phyloP scores from a whole-genome alignment of 2,888 invertebrate genomes.

The Drosophila prostipennis region DNA sequence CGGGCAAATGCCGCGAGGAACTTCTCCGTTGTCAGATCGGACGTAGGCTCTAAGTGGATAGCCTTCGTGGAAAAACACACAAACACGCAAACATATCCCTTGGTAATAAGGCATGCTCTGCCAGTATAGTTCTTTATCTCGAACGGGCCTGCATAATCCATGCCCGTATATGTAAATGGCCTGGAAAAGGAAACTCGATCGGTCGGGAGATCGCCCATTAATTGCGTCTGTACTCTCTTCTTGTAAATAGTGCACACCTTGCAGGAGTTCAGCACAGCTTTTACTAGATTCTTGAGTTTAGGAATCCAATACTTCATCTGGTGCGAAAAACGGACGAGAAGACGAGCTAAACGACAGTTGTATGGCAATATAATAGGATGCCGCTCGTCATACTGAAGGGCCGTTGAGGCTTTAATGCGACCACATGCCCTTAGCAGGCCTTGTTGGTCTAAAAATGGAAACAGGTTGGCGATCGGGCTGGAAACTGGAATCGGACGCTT shows the following conservation, averaged over 20 bases:
- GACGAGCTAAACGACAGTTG: background rate
- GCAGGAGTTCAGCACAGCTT: background rate
- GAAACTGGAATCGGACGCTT: too few relatives aligned
- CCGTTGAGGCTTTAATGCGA: background rate
- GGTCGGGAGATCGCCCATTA: background rate
- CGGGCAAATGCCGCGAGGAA: too few relatives aligned
- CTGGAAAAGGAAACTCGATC: background rate
- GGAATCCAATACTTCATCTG: background rate
- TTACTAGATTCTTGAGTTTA: background rate
- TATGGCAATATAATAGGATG: background rate
- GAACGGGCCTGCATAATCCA: too few relatives aligned
- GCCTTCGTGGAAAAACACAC: too few relatives aligned
- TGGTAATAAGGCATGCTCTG: too few relatives aligned
- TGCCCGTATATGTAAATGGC: background rate
- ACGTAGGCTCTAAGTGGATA: too few relatives aligned
- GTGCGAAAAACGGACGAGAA: background rate
- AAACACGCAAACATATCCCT: too few relatives aligned
- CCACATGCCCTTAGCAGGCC: conserved; percentile 3
- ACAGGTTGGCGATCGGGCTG: too few relatives aligned
- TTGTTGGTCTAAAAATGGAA: too few relatives aligned
- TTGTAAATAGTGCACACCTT: background rate
- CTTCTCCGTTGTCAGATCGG: too few relatives aligned
- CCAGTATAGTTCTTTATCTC: too few relatives aligned
- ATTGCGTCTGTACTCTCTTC: background rate
- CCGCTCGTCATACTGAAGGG: background rate